Evolutionary conservation across 2,888 invertebrate genomes (phyloP).

Genomic region (Drosophila greeni): DNA sequence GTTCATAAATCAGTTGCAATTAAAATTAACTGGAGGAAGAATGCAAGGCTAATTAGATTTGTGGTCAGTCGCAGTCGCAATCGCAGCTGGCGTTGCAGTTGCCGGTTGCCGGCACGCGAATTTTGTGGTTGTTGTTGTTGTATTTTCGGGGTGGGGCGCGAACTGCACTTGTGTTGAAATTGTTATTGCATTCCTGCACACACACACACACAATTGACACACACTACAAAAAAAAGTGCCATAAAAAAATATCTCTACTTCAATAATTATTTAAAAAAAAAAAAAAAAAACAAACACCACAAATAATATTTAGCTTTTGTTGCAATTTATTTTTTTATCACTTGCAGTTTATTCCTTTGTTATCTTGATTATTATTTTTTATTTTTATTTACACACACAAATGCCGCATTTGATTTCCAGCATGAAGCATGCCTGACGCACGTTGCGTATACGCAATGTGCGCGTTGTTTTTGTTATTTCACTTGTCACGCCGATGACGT

Average conservation of each 20-base stretch:
- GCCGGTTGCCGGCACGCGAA: constrained; percentile 38
- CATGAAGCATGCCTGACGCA: constrained; percentile 12
- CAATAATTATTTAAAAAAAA: background rate
- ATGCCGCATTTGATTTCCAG: constrained; percentile 6
- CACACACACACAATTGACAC: constrained; percentile 19
- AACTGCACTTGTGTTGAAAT: constrained; percentile 25
- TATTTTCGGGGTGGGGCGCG: constrained; percentile 32
- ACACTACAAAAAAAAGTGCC: constrained; percentile 7
- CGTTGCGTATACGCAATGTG: constrained; percentile 43
- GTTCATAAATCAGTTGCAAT: constrained; percentile 70
- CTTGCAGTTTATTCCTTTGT: background rate
- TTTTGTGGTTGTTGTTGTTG: constrained; percentile 5
- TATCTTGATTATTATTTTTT: background rate
- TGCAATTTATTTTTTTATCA: constrained; percentile 1
- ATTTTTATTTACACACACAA: constrained; percentile 1
- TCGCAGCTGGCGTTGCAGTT: constrained; percentile 19
- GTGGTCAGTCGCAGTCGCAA: constrained; percentile 36
- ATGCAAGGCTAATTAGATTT: constrained; percentile 69
- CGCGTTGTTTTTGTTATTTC: constrained; percentile 13
- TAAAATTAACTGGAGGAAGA: constrained; percentile 65
- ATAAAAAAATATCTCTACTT: constrained; percentile 1
- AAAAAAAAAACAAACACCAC: constrained; percentile 37
- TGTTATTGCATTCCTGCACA: constrained; percentile 30
- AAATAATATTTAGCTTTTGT: constrained; percentile 49
- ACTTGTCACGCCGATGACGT: constrained; percentile 19